Percentiles rank a stretch among this genome's conserved stretches.
These are phyloP conservation scores for Xiphorhynchus elegans DNA, from an alignment of 2,113 vertebrate species.

Conservation along the genomic window DNA sequence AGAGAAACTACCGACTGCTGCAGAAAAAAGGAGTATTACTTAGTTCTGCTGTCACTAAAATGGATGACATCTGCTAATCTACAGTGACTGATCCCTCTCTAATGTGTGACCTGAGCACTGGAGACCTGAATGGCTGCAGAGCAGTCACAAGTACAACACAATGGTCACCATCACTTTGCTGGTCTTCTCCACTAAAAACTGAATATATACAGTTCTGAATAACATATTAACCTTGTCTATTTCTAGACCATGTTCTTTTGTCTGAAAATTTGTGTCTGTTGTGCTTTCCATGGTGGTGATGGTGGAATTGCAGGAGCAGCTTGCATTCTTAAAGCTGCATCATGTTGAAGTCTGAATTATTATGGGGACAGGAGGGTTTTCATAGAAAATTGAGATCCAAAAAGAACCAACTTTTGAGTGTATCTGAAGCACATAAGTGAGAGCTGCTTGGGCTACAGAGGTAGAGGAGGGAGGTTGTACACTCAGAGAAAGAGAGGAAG, in stretches of 20 bases:
- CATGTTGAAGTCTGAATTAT: background rate
- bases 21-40: constrained; percentile 52
- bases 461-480: background rate
- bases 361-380: background rate
- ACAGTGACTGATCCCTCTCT: constrained; percentile 9
- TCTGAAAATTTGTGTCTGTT: background rate
- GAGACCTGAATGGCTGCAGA: background rate
- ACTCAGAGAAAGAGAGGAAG: background rate
- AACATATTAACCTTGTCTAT: background rate
- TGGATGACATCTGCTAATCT: constrained; percentile 42
- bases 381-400: fast-evolving
- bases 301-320: background rate
- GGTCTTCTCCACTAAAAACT: background rate
- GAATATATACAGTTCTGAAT: background rate
- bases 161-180: background rate
- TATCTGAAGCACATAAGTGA: background rate
- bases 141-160: background rate
- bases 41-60: constrained; percentile 49
- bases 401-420: background rate
- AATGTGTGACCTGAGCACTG: constrained; percentile 31
- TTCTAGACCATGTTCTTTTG: background rate
- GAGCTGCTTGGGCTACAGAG: background rate
- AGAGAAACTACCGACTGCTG: constrained; percentile 44
- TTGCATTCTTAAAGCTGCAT: background rate
- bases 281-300: background rate